Base-by-base conservation (phyloP, 2,888 invertebrate genomes). In the Chironomus tentans region DNA sequence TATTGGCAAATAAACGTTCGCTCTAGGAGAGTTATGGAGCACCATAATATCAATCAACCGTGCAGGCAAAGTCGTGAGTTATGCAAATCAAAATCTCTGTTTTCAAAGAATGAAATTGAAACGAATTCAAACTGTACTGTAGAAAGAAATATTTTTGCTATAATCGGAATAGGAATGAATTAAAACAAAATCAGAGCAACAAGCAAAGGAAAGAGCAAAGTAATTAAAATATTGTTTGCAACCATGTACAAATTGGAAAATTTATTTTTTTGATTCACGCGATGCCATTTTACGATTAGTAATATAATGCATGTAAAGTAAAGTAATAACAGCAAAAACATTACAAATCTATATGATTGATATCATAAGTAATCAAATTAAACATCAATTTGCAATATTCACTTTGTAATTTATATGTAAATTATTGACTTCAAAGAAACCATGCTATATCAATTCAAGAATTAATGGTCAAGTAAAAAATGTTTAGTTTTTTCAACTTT, bases 181-280 rank as follows among this genome's bases (percentile, higher is more conserved):
- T 21, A 68, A 13, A 13, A 50, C 71, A 50, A 71, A 7, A 71
- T 10, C 71, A 70, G 21, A 65, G 12, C 21, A 65, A 18, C 56
- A 15, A 18, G 15, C 24, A 12, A 65, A 13, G 13, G 65, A 65
- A 12, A 65, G 65, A 65, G 21, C 13, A 71, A 56, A 71, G 47
- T 71, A 71, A 71, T 71, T 71, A 71, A 71, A 71, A 71, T 71
- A 71, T 71, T 71, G 71, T 24, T 71, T 21, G 56, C 71, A 71
- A 24, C n/a, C 47, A 47, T 47, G 71, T 47, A 71, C 71, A 71
- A 71, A 71, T 71, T 71, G 71, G 15, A 71, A 71, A 71, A 71
- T 71, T 71, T 50, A 71, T 71, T 71, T 21, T 21, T 24, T 47
- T 28, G 71, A 71, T 50, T 22, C 71, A 71, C 71, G 71, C 71